Evolutionary conservation across 1,140 invertebrate genomes (phyloP).

Genomic region (Rhysida immarginata): DNA sequence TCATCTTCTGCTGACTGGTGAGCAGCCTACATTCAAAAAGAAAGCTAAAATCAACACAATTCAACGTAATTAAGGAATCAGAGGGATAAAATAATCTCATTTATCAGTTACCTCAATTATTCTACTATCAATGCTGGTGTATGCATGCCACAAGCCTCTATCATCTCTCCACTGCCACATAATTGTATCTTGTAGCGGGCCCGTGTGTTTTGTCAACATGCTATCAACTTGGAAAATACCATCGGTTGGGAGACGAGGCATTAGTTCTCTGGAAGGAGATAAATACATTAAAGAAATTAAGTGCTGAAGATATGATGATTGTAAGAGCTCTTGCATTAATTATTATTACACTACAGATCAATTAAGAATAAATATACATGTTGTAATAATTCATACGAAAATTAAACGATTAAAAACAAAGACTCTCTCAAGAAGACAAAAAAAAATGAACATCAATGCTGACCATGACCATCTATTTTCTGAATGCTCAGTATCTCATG

Average conservation of each 20-base stretch:
- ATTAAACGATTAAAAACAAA: no score
- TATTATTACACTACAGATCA: no score
- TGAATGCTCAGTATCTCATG: no score
- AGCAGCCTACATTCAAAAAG: conserved; percentile 73
- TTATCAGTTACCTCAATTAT: conserved; percentile 53
- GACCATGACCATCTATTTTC: no score
- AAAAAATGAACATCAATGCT: no score
- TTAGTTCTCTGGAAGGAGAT: conserved; percentile 47
- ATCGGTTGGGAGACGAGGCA: conserved; percentile 83
- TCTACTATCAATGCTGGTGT: conserved; percentile 51
- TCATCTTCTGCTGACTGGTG: conserved; percentile 88
- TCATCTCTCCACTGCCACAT: conserved; percentile 94
- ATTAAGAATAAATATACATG: no score
- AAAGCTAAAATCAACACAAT: no score
- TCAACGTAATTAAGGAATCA: no score
- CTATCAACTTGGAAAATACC: conserved; percentile 86
- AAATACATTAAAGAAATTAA: neutral
- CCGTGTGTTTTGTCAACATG: conserved; percentile 53
- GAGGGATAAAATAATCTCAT: conserved; percentile 12
- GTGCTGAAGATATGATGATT: neutral
- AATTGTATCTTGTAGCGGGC: conserved; percentile 43
- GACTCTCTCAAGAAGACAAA: no score
- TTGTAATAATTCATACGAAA: no score
- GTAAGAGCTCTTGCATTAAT: neutral
- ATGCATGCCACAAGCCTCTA: conserved; percentile 52